Base-by-base conservation (phyloP, 2,113 vertebrate species). In the Azemiops feae region DNA sequence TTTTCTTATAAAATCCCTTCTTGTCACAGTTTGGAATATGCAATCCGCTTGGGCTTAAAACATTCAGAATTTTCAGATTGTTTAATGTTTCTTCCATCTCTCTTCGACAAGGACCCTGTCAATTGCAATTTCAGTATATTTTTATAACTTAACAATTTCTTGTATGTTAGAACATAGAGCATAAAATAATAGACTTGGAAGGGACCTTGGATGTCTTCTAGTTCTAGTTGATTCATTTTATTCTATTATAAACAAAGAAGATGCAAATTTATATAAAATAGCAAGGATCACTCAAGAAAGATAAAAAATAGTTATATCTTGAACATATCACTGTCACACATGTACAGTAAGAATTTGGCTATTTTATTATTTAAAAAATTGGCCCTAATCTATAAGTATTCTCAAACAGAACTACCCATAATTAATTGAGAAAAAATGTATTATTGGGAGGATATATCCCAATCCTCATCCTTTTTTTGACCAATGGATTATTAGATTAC, bases 1-100 rank as follows among this genome's bases (percentile, higher is more conserved):
- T 99, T 97, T 98, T 99, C 98, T 99, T 99, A 97, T 99, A 99
- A 96, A 99, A 99, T 1, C 99, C 99, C 95, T 98, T 99, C 97
- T 98, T 99, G 97, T 99, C 99, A 95, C 99, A 99, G 97, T 99
- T 99, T 94, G 99, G 99, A 96, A 99, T 99, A 97, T 99, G 98
- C 94, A 99, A 96, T 25, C 98, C 98, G 95, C 98, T 96, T 50
- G 98, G 98, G 95, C 98, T 98, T 94, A 99, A 97, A 91, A 98
- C 97, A 91, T 98, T 98, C 93, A 98, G 96, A 94, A 98, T 98
- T 97, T 99, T 99, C 87, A 99, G 97, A 91, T 97, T 98, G 95
- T 98, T 98, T 97, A 99, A 97, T 4, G 98, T 98, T 93, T 98
- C 98, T 92, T 99, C 98, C 96, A 99, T 98, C 96, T 99, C 99